Evolutionary conservation across 2,113 vertebrate species (phyloP).

Genomic region (Dromiciops gliroides): DNA sequence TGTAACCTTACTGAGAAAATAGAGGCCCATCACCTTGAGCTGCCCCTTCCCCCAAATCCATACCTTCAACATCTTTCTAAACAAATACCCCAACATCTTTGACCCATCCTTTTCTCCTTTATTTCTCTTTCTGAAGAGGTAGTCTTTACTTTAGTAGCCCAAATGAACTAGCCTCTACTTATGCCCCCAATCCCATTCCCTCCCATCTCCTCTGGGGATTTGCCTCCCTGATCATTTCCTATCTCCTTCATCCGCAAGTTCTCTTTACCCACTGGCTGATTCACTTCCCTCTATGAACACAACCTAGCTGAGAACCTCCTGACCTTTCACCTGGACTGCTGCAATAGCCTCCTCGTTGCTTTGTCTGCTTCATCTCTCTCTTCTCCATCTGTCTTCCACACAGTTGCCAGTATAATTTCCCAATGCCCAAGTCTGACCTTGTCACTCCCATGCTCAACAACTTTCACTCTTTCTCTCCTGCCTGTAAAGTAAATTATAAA

Average conservation of each 20-base stretch:
- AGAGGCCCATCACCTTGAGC: background rate
- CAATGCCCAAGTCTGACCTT: background rate
- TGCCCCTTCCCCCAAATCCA: background rate
- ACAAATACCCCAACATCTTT: background rate
- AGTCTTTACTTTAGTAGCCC: background rate
- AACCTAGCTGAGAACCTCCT: background rate
- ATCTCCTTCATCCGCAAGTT: background rate
- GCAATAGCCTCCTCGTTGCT: background rate
- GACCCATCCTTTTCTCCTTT: background rate
- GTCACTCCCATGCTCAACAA: background rate
- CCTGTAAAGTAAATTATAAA: background rate
- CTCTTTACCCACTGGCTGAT: background rate
- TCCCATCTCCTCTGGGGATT: background rate
- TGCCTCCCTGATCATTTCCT: background rate
- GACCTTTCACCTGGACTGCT: background rate
- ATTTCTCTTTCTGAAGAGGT: background rate
- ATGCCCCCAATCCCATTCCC: background rate
- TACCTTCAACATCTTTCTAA: no score
- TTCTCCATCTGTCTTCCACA: background rate
- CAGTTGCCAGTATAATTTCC: background rate
- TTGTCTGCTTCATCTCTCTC: background rate
- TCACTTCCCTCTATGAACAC: background rate
- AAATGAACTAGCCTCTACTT: background rate
- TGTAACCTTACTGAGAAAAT: background rate
- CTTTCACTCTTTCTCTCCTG: background rate